phyloP scores from a whole-genome alignment of 2,888 invertebrate genomes.

The Acanthosepion lycidas region DNA sequence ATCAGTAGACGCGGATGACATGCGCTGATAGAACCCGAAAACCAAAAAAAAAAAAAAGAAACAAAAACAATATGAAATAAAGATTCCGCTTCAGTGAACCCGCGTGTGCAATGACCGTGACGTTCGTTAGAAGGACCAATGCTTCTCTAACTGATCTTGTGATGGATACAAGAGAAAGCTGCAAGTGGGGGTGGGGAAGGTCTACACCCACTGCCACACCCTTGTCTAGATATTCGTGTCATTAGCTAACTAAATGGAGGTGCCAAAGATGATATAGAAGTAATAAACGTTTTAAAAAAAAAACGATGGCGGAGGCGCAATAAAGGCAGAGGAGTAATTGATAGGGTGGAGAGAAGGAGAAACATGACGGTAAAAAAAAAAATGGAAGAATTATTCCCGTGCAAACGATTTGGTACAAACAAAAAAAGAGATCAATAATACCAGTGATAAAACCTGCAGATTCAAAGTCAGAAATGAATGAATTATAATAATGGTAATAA shows the following conservation, averaged over 20 bases:
- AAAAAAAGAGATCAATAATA: neutral
- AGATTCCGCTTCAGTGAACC: neutral
- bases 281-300: neutral
- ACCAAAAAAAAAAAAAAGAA: neutral
- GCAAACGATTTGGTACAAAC: slow-evolving; percentile 33
- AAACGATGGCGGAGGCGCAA: neutral
- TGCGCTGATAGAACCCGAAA: neutral
- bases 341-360: neutral
- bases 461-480: neutral
- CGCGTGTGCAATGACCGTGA: neutral
- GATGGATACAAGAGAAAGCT: neutral
- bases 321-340: neutral
- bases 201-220: neutral
- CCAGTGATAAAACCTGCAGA: neutral
- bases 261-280: neutral
- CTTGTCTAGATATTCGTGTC: slow-evolving; percentile 24
- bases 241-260: slow-evolving; percentile 33
- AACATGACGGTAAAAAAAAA: neutral
- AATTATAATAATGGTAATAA: neutral
- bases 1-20: slow-evolving; percentile 1
- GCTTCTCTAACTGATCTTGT: neutral
- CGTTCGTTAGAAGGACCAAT: neutral
- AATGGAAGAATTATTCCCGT: neutral
- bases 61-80: no score
- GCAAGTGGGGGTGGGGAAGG: neutral